Evolutionary conservation across 1,140 invertebrate genomes (phyloP), one percentile per base, ranked within the genome.

Genomic region (Aphaenogaster ashmeadi): DNA sequence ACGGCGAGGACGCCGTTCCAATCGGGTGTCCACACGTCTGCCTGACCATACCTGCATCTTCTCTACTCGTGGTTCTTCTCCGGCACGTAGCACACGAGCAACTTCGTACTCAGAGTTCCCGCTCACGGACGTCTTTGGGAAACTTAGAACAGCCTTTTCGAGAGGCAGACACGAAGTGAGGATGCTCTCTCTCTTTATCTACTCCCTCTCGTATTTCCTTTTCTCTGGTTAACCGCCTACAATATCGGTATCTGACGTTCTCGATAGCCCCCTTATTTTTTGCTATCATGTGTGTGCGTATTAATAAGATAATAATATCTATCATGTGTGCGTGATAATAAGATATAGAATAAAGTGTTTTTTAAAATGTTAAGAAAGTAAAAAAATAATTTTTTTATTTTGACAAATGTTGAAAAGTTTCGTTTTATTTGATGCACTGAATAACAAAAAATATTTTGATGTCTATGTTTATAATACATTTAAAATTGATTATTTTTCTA

Each of bases 101-200:
- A 93, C 91, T 93, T 93, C 72, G 83, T 90, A 88, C 87, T 92
- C 75, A 33, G 66, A 90, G 75, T 88, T 91, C 79, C 66, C 47
- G 66, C 67, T 52, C 85, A 87, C 77, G 72, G 85, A 89, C 83
- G 88, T 84, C 88, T 90, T 90, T 69, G 87, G 77, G 58, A 93
- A 93, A 93, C 91, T 92, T 92, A 84, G 67, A 91, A 88, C 85
- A 86, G 78, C 72, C 79, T 89, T 80, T 85, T 71, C 52, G 50
- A 56, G 33, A 64, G 74, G 86, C 36, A 41, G 44, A 21, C 41
- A 81, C 13, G 18, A 54, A 69, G 36, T 74, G 69, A 47, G 47
- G 33, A 81, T 86, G 58, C 11, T 67, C 21, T 69, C 54, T 77
- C n/a, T 58, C 21, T 56, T 36, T 52, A 36, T 69, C 44, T 69